Conservation (phyloP, 2,797 vertebrate genomes). For the Darevskia mixta region DNA sequence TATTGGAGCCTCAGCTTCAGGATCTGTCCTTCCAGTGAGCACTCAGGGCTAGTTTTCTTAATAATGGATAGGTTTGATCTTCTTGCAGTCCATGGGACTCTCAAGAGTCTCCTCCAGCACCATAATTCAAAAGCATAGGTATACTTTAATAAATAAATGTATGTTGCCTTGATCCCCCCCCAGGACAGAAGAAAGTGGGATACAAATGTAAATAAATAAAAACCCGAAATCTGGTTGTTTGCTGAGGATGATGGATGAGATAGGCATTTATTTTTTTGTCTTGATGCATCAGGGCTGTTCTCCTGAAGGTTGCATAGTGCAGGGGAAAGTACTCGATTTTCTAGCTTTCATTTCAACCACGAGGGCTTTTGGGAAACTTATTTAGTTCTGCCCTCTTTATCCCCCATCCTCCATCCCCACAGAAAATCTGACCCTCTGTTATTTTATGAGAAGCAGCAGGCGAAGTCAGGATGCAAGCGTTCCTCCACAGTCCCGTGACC, state of each 20-base stretch:
- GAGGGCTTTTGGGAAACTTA: not conserved
- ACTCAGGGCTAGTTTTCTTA: no score
- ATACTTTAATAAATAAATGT: no score
- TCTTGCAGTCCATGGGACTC: no score
- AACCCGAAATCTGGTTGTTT: not conserved
- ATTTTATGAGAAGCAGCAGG: not conserved
- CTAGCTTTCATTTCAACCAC: not conserved
- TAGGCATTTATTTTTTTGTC: not conserved
- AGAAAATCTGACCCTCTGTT: not conserved
- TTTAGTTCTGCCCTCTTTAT: no score
- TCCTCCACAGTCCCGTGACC: not conserved
- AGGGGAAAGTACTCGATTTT: not conserved
- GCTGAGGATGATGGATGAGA: not conserved
- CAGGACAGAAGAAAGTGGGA: no score
- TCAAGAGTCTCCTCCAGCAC: no score
- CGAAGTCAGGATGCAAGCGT: not conserved
- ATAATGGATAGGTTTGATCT: no score
- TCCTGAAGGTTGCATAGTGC: not conserved
- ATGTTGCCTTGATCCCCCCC: no score
- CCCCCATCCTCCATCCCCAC: not conserved
- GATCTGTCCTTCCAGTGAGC: no score
- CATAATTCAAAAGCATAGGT: no score
- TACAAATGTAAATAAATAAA: no score
- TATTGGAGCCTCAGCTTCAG: no score
- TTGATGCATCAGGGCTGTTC: not conserved